Base-by-base conservation (phyloP, 1,140 invertebrate genomes). In the Bombus waltoni region DNA sequence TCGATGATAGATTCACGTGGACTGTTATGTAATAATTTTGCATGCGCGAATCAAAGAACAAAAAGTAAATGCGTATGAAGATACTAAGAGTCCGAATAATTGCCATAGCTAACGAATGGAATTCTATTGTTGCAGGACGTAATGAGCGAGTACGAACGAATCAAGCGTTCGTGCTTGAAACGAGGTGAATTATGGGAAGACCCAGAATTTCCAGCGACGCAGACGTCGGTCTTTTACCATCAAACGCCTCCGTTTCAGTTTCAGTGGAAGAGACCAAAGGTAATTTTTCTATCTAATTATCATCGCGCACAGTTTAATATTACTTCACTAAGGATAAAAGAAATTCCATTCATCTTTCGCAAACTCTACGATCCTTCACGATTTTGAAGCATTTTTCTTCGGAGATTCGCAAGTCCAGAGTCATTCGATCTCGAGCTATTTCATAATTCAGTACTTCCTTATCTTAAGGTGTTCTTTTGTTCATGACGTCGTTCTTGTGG, bases 211-310 rank as follows among this genome's bases (percentile, higher is more conserved):
- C 97, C 98, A 15, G 98, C 98, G 1, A 97, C 97, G 0, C 98
- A 98, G 93, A 96, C 97, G 1, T 98, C 98, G 2, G 98, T 99
- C 8, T 99, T 99, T 93, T 99, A 99, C 93, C 98, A 98, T 94
- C 98, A 99, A 94, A 98, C 98, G 38, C 98, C 98, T 28, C 98
- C 98, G 3, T 98, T 98, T 95, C 97, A 98, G 88, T 99, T 99
- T 93, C 96, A 97, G 86, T 99, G 98, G 98, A 98, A 98, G 94
- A 95, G 98, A 92, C 98, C 98, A n/a, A 97, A 97, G 96, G 98
- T 98, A 96, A 96, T 72, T 44, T 11, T 18, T n/a, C 1, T 4
- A 72, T 1, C 3, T 47, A 25, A 65, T 44, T 53, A 13, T n/a
- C 59, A n/a, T n/a, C 28, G 11, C 28, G 11, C 13, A 62, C n/a